Evolutionary conservation across 92 coral and sea anemone genomes (phyloP).

Genomic region (Epizoanthus ramosus): DNA sequence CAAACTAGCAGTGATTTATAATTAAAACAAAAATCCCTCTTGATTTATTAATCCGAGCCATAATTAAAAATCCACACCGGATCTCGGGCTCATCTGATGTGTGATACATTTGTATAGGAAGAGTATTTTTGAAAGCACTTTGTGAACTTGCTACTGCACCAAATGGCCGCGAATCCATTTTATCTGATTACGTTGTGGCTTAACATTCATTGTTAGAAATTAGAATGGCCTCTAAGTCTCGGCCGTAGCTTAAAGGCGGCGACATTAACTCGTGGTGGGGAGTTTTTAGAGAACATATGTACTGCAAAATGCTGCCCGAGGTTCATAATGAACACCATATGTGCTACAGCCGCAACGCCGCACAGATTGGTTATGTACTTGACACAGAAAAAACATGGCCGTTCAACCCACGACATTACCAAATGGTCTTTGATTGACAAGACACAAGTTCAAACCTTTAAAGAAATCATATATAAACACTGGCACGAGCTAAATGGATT

Average conservation of each 20-base stretch:
- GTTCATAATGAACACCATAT: conserved; percentile 60
- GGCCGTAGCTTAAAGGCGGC: conserved; percentile 20
- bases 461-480: conserved; percentile 38
- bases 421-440: conserved; percentile 26
- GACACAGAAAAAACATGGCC: conserved; percentile 38
- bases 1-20: too few species aligned
- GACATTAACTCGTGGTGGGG: conserved; percentile 65
- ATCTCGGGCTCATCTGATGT: too few species aligned
- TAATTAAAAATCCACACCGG: too few species aligned
- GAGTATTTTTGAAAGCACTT: too few species aligned
- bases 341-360: conserved; percentile 8
- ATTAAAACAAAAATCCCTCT: too few species aligned
- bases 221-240: conserved; percentile 24
- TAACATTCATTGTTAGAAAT: neutral
- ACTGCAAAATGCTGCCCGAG: conserved; percentile 52
- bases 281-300: conserved; percentile 61
- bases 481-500: conserved; percentile 40
- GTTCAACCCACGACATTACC: conserved; percentile 6
- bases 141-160: too few species aligned
- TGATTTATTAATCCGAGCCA: too few species aligned
- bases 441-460: conserved; percentile 35
- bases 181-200: neutral
- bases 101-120: too few species aligned
- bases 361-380: conserved; percentile 14
- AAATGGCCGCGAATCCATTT: too few species aligned